Conservation (phyloP, 2,888 invertebrate species). For the Nomada fabriciana region DNA sequence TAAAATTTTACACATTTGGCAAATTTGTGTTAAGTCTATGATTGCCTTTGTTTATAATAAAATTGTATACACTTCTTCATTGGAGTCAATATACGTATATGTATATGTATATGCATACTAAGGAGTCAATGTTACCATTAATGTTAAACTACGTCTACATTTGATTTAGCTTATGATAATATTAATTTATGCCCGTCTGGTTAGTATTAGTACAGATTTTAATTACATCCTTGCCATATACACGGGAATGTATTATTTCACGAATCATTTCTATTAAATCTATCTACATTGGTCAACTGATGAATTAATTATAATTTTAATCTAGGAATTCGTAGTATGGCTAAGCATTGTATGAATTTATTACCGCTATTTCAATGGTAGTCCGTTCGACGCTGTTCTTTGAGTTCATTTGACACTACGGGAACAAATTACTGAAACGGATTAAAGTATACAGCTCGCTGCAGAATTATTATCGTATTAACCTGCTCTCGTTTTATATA, state of each 20-base stretch:
- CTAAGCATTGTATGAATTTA: constrained; percentile 2
- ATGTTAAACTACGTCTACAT: neutral
- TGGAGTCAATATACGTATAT: neutral
- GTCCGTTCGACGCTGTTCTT: neutral
- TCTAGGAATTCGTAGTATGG: too few species aligned
- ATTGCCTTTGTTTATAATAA: too few species aligned
- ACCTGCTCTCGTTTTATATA: neutral
- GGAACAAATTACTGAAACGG: neutral
- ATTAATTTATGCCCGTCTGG: neutral
- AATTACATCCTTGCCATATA: neutral
- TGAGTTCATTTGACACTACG: neutral
- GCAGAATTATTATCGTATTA: constrained; percentile 12
- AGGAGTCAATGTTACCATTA: too few species aligned
- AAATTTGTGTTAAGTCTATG: too few species aligned
- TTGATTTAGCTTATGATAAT: neutral
- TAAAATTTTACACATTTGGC: too few species aligned
- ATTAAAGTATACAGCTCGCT: neutral
- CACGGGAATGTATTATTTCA: neutral
- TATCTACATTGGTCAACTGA: neutral
- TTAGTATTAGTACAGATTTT: neutral
- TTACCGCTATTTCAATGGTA: neutral
- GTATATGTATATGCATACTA: too few species aligned
- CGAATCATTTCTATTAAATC: constrained; percentile 1
- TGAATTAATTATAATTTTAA: constrained; percentile 21
- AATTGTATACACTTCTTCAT: neutral